Base-by-base conservation (phyloP, 2,888 invertebrate species). In the Quadroppia sp. region DNA sequence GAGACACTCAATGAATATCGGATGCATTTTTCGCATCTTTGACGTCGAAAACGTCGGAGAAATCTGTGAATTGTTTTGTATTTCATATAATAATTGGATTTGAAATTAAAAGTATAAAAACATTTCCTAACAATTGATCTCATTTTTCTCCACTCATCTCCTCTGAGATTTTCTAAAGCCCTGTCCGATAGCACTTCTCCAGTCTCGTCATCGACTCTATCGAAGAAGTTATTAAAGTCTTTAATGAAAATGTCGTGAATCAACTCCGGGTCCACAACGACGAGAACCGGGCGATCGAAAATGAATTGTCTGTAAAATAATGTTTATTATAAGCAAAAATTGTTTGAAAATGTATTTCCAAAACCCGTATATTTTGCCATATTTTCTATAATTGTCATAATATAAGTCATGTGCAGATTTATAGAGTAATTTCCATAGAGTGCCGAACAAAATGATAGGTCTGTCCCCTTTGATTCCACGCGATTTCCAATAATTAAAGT, bases 141-240 rank as follows among this genome's bases (percentile, higher is more conserved):
- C 56, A 56, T 56, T 23, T 56, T 56, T 25, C 23, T 56, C 56
- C 56, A 56, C 23, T 56, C 56, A 3, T 56, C 56, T 6, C 56
- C 56, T 7, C 7, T 3, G 2, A 56, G 23, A 25, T 56, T 56
- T 4, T 23, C 9, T 4, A 56, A 4, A 23, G 56, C 9, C 23
- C 56, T 56, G 28, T 56, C 56, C 6, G 9, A 23, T 7, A 56
- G 6, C 17, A 25, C 23, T 6, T 56, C 28, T 17, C 56, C 56
- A 56, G 56, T 23, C 4, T 20, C 13, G 20, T 23, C 4, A 13
- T 56, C 56, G 11, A 30, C 74, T 7, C 50, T 53, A 17, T 69
- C 75, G 15, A 36, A 71, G 59, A 71, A 76, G 69, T 75, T 71
- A 30, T 77, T 73, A 70, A 75, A 77, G 61, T 77, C 76, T 36